Conservation (phyloP, 1,140 invertebrate genomes). For the Leptinotarsa undecemlineata region DNA sequence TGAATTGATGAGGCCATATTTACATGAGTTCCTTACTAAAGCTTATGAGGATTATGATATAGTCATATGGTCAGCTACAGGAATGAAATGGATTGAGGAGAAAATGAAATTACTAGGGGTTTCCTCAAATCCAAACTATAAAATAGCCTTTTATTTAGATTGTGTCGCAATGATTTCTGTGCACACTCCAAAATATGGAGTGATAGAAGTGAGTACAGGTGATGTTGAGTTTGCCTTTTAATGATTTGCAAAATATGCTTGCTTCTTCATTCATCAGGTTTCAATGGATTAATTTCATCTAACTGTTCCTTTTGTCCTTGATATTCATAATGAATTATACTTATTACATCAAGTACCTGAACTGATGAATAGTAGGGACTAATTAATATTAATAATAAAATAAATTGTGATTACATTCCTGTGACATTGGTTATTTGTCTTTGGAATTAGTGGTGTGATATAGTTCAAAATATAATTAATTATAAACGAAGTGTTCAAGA, state of each 20-base stretch:
- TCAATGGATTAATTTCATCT: too few species aligned
- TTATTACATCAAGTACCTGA: too few species aligned
- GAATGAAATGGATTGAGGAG: conserved; percentile 97
- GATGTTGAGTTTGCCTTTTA: conserved; percentile 11
- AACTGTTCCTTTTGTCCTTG: too few species aligned
- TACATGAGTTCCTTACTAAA: conserved; percentile 92
- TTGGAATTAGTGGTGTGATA: too few species aligned
- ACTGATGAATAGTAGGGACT: too few species aligned
- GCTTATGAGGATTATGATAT: conserved; percentile 90
- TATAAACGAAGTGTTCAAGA: too few species aligned
- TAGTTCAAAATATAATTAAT: too few species aligned
- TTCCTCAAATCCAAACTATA: conserved; percentile 80
- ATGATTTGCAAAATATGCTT: conserved; percentile 17
- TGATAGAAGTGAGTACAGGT: conserved; percentile 71
- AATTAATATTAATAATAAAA: too few species aligned
- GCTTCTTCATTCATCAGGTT: not conserved
- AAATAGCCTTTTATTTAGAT: conserved; percentile 91
- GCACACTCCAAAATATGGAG: conserved; percentile 83
- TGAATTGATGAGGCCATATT: conserved; percentile 92
- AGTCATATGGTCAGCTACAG: conserved; percentile 93
- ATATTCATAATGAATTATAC: too few species aligned
- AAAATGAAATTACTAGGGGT: conserved; percentile 95
- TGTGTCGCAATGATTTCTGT: conserved; percentile 94
- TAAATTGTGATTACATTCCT: too few species aligned
- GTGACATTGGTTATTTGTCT: too few species aligned